These are phyloP conservation scores for Schrankia costaestrigalis DNA, from an alignment of 2,888 invertebrate genomes.

Conservation along the genomic window DNA sequence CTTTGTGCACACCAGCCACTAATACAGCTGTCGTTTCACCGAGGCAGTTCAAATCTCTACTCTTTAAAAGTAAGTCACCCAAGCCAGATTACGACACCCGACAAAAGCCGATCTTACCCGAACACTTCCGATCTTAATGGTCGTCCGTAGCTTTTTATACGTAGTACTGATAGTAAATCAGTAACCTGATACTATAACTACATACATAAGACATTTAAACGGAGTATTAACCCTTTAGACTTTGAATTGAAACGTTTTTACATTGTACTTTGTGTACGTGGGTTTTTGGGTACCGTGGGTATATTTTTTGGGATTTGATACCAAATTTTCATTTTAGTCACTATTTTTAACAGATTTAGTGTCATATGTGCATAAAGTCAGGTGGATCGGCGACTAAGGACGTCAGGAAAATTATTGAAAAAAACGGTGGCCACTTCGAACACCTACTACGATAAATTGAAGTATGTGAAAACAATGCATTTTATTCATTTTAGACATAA, in stretches of 20 bases:
- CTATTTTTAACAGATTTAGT: no score
- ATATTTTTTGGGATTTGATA: neutral
- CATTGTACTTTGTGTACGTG: conserved; percentile 32
- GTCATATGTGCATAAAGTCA: no score
- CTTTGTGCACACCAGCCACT: no score
- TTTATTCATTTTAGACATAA: no score
- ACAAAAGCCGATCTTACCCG: conserved; percentile 21
- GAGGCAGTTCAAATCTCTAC: no score
- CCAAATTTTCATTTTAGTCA: no score
- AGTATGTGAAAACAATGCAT: no score
- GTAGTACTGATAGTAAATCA: conserved; percentile 32
- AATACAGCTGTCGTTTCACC: no score
- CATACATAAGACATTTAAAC: conserved; percentile 29
- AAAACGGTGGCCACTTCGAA: no score
- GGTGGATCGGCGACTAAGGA: no score
- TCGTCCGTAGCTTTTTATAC: conserved; percentile 31
- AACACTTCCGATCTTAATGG: conserved; percentile 34
- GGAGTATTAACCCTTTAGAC: conserved; percentile 40
- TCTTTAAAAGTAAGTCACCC: neutral
- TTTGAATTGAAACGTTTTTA: conserved; percentile 39
- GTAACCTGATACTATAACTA: conserved; percentile 42
- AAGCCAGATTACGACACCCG: conserved; percentile 17
- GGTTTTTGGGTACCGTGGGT: conserved; percentile 17
- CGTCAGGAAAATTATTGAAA: no score
- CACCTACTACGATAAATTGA: no score